These are phyloP conservation scores for Arctopsyche grandis DNA, from an alignment of 1,140 invertebrate species.

Conservation along the genomic window DNA sequence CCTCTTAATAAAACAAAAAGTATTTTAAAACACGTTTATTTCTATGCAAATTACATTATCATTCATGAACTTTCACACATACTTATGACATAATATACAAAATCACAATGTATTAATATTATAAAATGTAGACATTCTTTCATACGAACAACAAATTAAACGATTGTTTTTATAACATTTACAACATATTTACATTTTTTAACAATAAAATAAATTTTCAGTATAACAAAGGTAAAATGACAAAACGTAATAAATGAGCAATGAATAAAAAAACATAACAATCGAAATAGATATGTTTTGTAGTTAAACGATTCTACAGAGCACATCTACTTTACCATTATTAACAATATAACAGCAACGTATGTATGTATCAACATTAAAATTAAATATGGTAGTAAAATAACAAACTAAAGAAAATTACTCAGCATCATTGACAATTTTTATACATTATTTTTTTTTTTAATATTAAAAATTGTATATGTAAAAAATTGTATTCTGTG, in stretches of 20 bases:
- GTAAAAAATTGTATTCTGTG: too few species aligned
- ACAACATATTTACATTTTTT: background rate
- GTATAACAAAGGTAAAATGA: background rate
- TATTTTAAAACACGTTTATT: too few species aligned
- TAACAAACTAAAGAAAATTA: background rate
- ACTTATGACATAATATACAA: too few species aligned
- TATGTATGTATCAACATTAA: background rate
- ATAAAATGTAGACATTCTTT: slow-evolving; percentile 8
- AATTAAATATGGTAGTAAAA: background rate
- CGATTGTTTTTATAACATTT: too few species aligned
- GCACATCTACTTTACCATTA: background rate
- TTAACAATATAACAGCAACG: background rate
- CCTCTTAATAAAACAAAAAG: too few species aligned
- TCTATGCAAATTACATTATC: too few species aligned
- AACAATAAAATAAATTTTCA: background rate
- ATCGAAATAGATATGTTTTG: background rate
- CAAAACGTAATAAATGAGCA: background rate
- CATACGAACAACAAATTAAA: background rate
- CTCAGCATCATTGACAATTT: too few species aligned
- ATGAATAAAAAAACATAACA: background rate
- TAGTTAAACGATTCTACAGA: background rate
- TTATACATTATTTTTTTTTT: too few species aligned
- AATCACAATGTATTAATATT: background rate
- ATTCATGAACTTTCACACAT: too few species aligned
- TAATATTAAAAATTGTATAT: too few species aligned